Percentiles rank a stretch among this genome's conserved stretches.
Conservation (phyloP, 2,113 vertebrate species). For the Tragelaphus scriptus region DNA sequence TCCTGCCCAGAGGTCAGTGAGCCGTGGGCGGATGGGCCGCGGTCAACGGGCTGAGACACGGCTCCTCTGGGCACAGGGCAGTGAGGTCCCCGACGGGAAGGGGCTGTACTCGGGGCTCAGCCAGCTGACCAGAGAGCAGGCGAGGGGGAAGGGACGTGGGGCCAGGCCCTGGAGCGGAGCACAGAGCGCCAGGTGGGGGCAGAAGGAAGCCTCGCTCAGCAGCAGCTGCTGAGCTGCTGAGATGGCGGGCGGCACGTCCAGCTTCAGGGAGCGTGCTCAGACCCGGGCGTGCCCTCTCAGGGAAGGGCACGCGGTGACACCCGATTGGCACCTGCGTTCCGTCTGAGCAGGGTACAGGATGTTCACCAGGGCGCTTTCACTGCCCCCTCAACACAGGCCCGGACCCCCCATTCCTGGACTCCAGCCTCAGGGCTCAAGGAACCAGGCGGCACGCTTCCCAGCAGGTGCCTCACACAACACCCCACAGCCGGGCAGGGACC, state of each 20-base stretch:
- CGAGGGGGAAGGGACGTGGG: rapidly evolving
- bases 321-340: not conserved
- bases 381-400: not conserved
- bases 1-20: not conserved
- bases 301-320: not conserved
- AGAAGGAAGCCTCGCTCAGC: not conserved
- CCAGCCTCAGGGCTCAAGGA: not conserved
- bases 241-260: not conserved
- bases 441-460: not conserved
- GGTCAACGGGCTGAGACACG: not conserved
- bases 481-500: not conserved
- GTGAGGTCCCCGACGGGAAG: not conserved
- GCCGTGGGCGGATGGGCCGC: rapidly evolving
- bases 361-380: not conserved
- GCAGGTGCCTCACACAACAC: not conserved
- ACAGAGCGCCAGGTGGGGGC: not conserved
- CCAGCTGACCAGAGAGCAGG: not conserved
- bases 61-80: not conserved
- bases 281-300: no score
- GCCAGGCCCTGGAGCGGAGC: not conserved
- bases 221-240: not conserved
- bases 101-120: not conserved
- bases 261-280: not conserved
- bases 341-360: not conserved
- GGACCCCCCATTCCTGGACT: not conserved